phyloP scores from a whole-genome alignment of 2,113 vertebrate genomes.

The Microtus montanus region DNA sequence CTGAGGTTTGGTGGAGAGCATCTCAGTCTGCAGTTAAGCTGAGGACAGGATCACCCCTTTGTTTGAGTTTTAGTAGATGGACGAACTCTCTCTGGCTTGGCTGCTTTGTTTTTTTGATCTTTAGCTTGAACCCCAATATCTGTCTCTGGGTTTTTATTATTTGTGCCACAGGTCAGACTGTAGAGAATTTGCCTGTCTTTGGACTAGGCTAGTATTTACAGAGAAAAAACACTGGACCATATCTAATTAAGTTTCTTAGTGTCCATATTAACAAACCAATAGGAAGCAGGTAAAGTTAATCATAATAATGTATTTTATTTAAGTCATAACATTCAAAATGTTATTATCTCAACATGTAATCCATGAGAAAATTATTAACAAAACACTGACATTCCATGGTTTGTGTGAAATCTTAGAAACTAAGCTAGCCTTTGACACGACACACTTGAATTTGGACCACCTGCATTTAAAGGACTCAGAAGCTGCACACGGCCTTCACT shows the following conservation, averaged over 20 bases:
- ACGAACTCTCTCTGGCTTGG: too few species aligned
- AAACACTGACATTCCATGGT: not conserved
- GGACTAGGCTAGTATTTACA: not conserved
- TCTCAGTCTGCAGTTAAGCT: too few species aligned
- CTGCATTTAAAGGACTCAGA: not conserved
- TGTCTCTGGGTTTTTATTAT: too few species aligned
- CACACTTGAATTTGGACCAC: not conserved
- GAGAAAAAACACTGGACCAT: not conserved
- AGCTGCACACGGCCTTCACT: not conserved
- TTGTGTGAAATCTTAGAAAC: not conserved
- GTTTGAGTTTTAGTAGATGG: too few species aligned
- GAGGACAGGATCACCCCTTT: too few species aligned
- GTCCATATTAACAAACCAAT: slow-evolving; percentile 37
- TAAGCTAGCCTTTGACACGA: not conserved
- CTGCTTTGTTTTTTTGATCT: too few species aligned
- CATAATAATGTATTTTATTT: slow-evolving; percentile 25
- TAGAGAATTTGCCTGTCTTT: not conserved
- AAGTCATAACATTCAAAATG: slow-evolving; percentile 31
- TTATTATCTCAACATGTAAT: slow-evolving; percentile 2
- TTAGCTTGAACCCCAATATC: too few species aligned
- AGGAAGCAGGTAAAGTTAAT: slow-evolving; percentile 4
- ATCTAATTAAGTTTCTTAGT: not conserved
- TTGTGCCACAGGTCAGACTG: not conserved
- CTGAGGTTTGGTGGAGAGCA: too few species aligned
- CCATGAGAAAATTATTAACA: slow-evolving; percentile 25